Conservation (phyloP, 2,888 invertebrate genomes). For the Ophraella communa region DNA sequence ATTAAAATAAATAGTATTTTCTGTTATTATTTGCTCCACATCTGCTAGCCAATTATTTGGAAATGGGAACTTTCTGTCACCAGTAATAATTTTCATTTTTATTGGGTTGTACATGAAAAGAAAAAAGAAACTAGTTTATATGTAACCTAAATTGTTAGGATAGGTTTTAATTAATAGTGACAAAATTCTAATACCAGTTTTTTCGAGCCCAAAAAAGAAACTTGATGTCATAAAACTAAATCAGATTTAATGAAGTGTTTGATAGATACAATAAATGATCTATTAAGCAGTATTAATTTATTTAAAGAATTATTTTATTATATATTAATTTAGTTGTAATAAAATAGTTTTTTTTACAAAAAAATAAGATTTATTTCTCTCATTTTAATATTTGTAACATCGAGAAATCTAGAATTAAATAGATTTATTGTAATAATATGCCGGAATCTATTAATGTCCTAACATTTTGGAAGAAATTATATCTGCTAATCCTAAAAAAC, state of each 20-base stretch:
- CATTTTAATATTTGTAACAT: not conserved
- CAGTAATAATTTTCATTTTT: too few relatives aligned
- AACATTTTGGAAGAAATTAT: not conserved
- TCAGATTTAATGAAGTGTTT: too few relatives aligned
- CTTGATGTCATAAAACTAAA: too few relatives aligned
- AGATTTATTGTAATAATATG: not conserved
- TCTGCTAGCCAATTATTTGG: not conserved
- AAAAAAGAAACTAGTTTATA: too few relatives aligned
- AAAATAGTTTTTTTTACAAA: not conserved
- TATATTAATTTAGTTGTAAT: too few relatives aligned
- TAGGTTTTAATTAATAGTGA: too few relatives aligned
- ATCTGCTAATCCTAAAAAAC: conserved; percentile 6
- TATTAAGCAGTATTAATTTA: not conserved
- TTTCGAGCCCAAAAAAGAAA: too few relatives aligned
- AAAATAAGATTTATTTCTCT: not conserved
- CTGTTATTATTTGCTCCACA: not conserved
- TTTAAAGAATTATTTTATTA: too few relatives aligned
- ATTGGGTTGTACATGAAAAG: too few relatives aligned
- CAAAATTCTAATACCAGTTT: too few relatives aligned
- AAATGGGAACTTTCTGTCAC: not conserved
- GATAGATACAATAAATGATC: not conserved
- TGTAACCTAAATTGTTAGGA: too few relatives aligned
- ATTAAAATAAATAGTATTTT: not conserved
- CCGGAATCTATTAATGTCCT: not conserved
- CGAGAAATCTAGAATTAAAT: not conserved